Base-by-base conservation (phyloP, 2,113 vertebrate species). In the Okapia johnstoni region DNA sequence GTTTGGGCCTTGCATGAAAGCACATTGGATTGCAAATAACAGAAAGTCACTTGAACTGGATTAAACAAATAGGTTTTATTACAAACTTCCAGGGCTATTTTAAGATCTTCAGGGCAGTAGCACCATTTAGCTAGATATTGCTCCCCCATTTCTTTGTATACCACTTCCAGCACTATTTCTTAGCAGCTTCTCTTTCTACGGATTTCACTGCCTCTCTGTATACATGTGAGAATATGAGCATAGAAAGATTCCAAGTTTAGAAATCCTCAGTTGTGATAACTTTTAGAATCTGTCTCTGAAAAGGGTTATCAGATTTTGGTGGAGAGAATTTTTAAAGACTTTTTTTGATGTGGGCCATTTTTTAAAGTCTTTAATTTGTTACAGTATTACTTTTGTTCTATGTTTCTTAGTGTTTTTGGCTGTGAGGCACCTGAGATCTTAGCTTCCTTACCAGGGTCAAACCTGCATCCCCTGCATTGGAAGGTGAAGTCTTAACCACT, bases 21-120 rank as follows among this genome's bases (percentile, higher is more conserved):
- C 2, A 73, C 33, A 21, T 84, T 87, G 84, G 36, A 92, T 79
- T 61, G 8, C 28, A 94, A 73, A 84, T 61, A 86, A 80, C 26
- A 93, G 63, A 84, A 93, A 94, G 9, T 70, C 58, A 48, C 15
- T 91, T 58, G 30, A 85, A 36, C 57, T 79, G 23, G 14, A 79
- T 91, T 63, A 60, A 48, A 25, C n/a, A 43, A 93, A 50, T 36
- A 23, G 21, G 6, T 60, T 54, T 85, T 36, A 48, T 76, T 30
- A 48, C 4, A 30, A 52, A 30, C 4, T 13, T 1, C 7, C 1
- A 80, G 43, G 16, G 16, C 3, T 85, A 21, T 43, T 94, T 77
- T 50, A 46, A 57, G 28, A 13, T 46, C 33, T 88, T 14, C 3
- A 70, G 2, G 3, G 28, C 9, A 52, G 5, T 6, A 11, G 8